phyloP scores from a whole-genome alignment of 1,140 invertebrate genomes.

The Hesperophylax magnus region DNA sequence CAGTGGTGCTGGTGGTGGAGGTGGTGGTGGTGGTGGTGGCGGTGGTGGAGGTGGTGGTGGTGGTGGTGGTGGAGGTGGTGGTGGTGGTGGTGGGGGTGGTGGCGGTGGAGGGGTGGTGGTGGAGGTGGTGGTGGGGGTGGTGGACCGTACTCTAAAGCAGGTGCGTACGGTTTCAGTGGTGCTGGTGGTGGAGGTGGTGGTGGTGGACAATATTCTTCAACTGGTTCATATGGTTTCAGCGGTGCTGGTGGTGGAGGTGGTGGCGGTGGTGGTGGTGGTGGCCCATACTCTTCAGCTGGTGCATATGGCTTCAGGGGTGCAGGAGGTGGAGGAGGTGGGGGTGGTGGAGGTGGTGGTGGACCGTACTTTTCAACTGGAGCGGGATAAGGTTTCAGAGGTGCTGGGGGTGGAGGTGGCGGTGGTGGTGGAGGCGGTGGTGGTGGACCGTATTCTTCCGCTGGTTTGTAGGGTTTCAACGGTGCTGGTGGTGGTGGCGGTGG shows the following conservation, averaged over 20 bases:
- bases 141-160: background rate
- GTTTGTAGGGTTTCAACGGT: conserved; percentile 11
- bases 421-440: background rate
- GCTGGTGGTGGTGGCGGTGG: conserved; percentile 3
- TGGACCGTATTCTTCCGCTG: conserved; percentile 55
- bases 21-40: conserved; percentile 12
- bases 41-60: conserved; percentile 25
- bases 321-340: conserved; percentile 8
- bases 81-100: conserved; percentile 16
- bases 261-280: background rate
- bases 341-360: conserved; percentile 37
- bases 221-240: conserved; percentile 26
- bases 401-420: background rate
- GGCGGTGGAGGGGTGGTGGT: conserved; percentile 28
- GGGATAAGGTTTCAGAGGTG: conserved; percentile 16
- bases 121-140: conserved; percentile 1
- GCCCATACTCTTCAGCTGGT: conserved; percentile 6
- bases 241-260: background rate
- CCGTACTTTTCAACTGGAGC: conserved; percentile 26
- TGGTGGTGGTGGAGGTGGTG: conserved; percentile 30
- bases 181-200: conserved; percentile 33
- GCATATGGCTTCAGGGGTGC: conserved; percentile 17
- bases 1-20: conserved; percentile 22
- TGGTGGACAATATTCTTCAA: background rate
- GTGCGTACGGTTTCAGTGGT: conserved; percentile 26